Percentiles rank a stretch among this genome's conserved stretches.
phyloP scores from a whole-genome alignment of 2,888 invertebrate genomes.

The Drosophila multiciliata region DNA sequence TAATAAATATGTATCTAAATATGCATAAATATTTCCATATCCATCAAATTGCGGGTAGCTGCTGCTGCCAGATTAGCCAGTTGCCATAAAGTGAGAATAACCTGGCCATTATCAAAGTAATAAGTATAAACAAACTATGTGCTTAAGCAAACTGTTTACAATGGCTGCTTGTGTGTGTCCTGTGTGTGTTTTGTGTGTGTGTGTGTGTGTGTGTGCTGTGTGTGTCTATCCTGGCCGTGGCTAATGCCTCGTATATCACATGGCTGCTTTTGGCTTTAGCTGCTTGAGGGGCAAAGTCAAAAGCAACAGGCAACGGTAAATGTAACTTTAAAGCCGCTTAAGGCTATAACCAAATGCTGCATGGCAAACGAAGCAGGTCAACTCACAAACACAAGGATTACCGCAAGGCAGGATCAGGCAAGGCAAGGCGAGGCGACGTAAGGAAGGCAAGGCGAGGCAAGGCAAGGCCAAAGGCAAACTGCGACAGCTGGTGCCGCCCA shows the following conservation, averaged over 20 bases:
- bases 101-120: slow-evolving; percentile 69
- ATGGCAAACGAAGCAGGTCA: slow-evolving; percentile 77
- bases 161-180: slow-evolving; percentile 25
- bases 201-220: background rate
- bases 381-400: slow-evolving; percentile 77
- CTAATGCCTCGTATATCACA: slow-evolving; percentile 52
- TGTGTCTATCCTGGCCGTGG: slow-evolving; percentile 11
- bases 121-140: slow-evolving; percentile 76
- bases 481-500: slow-evolving; percentile 52
- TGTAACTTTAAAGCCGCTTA: slow-evolving; percentile 76
- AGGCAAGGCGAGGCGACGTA: background rate
- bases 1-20: background rate
- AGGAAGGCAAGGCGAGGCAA: background rate
- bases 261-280: slow-evolving; percentile 33
- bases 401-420: slow-evolving; percentile 40
- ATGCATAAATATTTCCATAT: background rate
- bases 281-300: slow-evolving; percentile 44
- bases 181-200: background rate
- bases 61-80: slow-evolving; percentile 37
- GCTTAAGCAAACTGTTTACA: slow-evolving; percentile 69
- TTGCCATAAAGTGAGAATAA: slow-evolving; percentile 16
- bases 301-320: slow-evolving; percentile 62
- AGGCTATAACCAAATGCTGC: slow-evolving; percentile 76
- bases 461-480: slow-evolving; percentile 20
- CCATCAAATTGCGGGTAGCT: slow-evolving; percentile 11